These are phyloP conservation scores for Archaeoteleia sp. DNA, from an alignment of 2,888 invertebrate genomes.

Conservation along the genomic window DNA sequence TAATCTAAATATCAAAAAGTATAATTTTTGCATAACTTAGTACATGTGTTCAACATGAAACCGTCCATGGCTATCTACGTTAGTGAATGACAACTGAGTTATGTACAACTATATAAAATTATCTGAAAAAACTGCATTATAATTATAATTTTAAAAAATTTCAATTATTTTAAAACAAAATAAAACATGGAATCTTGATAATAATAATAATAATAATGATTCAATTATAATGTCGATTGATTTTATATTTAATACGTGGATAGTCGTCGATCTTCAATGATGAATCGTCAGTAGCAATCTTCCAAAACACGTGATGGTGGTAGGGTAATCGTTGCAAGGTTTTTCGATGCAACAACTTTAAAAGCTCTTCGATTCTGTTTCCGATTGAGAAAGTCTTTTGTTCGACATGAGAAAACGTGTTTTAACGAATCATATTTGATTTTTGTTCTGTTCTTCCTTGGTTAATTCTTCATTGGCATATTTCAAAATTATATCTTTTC, in stretches of 20 bases:
- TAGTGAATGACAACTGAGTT: not conserved
- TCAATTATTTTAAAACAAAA: no score
- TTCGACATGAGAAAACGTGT: constrained; percentile 24
- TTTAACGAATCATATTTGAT: constrained; percentile 14
- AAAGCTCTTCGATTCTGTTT: constrained; percentile 31
- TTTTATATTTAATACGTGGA: constrained; percentile 4
- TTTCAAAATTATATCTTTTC: constrained; percentile 76
- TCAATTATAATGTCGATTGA: not conserved
- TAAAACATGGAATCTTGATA: no score
- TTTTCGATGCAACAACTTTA: constrained; percentile 1
- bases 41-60: not conserved
- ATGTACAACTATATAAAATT: not conserved
- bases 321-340: constrained; percentile 62
- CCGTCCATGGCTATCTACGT: not conserved
- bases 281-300: constrained; percentile 38
- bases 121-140: constrained; percentile 10
- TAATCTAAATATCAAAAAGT: no score
- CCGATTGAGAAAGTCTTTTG: constrained; percentile 21
- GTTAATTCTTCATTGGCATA: constrained; percentile 65
- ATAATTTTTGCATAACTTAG: not conserved
- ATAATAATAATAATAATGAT: no score
- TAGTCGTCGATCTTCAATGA: constrained; percentile 56
- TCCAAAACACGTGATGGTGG: constrained; percentile 65
- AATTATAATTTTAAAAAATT: not conserved
- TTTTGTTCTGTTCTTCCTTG: constrained; percentile 32